Evolutionary conservation across 2,888 invertebrate genomes (phyloP), one percentile per base, ranked within the genome.

Genomic region (Thyatira batis): DNA sequence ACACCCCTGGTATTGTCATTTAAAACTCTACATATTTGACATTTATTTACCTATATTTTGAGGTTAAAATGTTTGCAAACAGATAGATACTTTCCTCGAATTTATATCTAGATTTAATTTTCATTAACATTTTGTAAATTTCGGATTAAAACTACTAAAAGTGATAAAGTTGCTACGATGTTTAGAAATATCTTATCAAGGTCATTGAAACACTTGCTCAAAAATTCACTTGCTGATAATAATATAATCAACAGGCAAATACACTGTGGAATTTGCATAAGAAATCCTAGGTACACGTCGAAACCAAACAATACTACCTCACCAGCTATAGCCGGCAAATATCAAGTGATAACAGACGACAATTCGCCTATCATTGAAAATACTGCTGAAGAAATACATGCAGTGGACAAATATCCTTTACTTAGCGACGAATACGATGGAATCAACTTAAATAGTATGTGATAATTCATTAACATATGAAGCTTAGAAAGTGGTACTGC

Each of bases 331-430:
- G 80, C 92, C 52, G 84, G 84, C 66, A 95, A 95, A 86, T 96
- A 95, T 76, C 93, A 95, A 86, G 82, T 94, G 60, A 96, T 96
- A 80, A 93, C 93, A 20, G 96, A 97, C 69, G 92, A 93, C 63
- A 95, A 96, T 78, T 89, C 95, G 0, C 85, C 92, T 11, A 84
- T 95, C 58, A 95, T 97, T 67, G 93, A 95, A 62, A 95, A 97
- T 78, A 94, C 96, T 20, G 94, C 94, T 51, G 96, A 96, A 68
- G 96, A 96, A 80, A 84, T 89, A 44, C 65, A 82, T 49, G 66
- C 78, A 20, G 67, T 82, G 51, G 76, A 82, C 28, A 63, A 78
- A 78, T 75, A 80, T 77, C 62, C 85, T 69, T 67, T 86, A 55
- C 74, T 89, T n/a, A 85, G 80, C 60, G 94, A 95, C 82, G 94